A percentile compares a stretch with the other conserved stretches of the same genome.
These are phyloP conservation scores for Cydia splendana DNA, from an alignment of 1,140 invertebrate species.

Conservation along the genomic window DNA sequence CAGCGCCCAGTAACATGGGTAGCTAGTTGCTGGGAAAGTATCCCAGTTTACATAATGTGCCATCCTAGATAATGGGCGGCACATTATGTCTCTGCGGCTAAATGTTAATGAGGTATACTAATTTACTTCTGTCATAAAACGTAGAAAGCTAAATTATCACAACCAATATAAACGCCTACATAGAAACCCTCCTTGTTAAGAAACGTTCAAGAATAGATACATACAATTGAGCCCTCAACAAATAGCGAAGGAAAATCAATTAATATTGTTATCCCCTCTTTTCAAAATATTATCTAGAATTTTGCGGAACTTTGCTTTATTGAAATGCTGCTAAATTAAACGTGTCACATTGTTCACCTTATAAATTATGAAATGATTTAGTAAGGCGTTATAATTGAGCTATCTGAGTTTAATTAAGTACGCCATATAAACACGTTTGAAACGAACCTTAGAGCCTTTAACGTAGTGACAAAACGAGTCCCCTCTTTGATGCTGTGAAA, in stretches of 20 bases:
- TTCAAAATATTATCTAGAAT: neutral
- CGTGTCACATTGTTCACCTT: constrained; percentile 13
- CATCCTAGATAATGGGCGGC: too few species aligned
- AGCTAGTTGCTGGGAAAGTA: too few species aligned
- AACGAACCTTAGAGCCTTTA: constrained; percentile 34
- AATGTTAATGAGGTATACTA: neutral
- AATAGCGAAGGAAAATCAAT: neutral
- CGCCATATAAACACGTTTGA: constrained; percentile 37
- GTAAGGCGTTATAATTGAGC: constrained; percentile 32
- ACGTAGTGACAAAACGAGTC: constrained; percentile 46
- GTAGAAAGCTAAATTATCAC: neutral
- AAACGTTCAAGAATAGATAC: neutral
- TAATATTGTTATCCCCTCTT: constrained; percentile 1
- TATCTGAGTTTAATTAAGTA: constrained; percentile 35
- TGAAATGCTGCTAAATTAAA: constrained; percentile 12
- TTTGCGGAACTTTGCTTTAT: neutral
- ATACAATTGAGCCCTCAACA: neutral
- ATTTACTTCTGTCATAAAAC: neutral
- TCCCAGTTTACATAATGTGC: too few species aligned
- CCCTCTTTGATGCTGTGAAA: constrained; percentile 44
- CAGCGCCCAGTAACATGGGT: too few species aligned
- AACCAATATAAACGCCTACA: neutral
- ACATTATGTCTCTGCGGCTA: neutral
- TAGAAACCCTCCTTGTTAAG: neutral
- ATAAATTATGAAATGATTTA: constrained; percentile 27